A percentile compares a stretch with the other conserved stretches of the same genome.
These are phyloP conservation scores for Dicrurus megarhynchus DNA, from an alignment of 2,113 vertebrate species.

Conservation along the genomic window DNA sequence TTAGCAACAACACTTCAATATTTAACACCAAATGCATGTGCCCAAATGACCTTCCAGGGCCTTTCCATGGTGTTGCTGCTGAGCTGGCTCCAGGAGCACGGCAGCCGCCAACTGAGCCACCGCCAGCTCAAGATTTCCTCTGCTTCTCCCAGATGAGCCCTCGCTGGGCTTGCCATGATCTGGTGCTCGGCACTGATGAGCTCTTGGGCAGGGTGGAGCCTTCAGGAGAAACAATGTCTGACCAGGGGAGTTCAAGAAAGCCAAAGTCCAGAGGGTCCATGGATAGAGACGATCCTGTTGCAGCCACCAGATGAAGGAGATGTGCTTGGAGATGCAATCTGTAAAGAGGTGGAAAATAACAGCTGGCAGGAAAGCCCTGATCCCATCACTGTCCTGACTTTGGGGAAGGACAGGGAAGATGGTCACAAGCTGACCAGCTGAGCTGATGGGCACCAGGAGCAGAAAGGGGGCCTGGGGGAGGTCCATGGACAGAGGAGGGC, in stretches of 20 bases:
- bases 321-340: background rate
- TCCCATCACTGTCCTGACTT: background rate
- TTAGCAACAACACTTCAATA: slow-evolving; percentile 33
- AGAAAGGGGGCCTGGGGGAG: background rate
- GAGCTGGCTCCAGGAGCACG: background rate
- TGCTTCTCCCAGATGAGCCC: background rate
- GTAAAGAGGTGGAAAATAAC: background rate
- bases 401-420: background rate
- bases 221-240: background rate
- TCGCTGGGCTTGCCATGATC: background rate
- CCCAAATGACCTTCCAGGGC: background rate
- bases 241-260: background rate
- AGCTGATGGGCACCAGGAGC: background rate
- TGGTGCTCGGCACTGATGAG: background rate
- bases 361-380: background rate
- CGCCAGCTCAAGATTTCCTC: background rate
- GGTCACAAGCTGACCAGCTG: background rate
- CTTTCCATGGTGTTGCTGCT: background rate
- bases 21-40: slow-evolving; percentile 10
- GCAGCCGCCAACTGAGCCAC: background rate
- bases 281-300: background rate
- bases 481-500: background rate
- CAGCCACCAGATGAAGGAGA: background rate
- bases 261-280: background rate
- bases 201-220: background rate